phyloP scores from a whole-genome alignment of 2,888 invertebrate species.

The Sturmia bella region DNA sequence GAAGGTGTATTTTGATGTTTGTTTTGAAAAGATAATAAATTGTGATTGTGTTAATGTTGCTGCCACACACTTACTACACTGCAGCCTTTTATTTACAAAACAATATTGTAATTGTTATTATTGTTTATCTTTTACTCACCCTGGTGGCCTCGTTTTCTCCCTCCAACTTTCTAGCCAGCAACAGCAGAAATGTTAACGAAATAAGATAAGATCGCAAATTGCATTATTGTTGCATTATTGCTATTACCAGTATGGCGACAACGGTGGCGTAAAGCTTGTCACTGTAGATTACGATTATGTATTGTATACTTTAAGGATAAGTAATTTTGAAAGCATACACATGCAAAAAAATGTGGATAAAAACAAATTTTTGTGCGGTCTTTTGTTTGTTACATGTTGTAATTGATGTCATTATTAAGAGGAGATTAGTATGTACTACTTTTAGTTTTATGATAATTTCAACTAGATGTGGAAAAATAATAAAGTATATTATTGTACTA shows the following conservation, averaged over 20 bases:
- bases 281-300: constrained; percentile 46
- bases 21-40: constrained; percentile 47
- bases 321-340: neutral
- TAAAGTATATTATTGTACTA: too few relatives aligned
- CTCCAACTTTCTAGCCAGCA: neutral
- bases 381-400: constrained; percentile 22
- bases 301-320: constrained; percentile 53
- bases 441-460: neutral
- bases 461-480: too few relatives aligned
- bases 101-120: constrained; percentile 64
- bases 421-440: constrained; percentile 14
- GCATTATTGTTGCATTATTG: constrained; percentile 65
- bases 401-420: constrained; percentile 48
- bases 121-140: constrained; percentile 47
- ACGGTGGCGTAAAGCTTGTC: constrained; percentile 25
- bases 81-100: constrained; percentile 57
- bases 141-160: neutral
- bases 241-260: constrained; percentile 18
- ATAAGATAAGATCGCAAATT: constrained; percentile 65
- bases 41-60: constrained; percentile 43
- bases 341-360: too few relatives aligned
- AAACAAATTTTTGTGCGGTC: constrained; percentile 8
- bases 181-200: constrained; percentile 51
- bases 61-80: constrained; percentile 3
- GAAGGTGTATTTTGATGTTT: constrained; percentile 13